Base-by-base conservation (phyloP, 2,888 invertebrate genomes). In the Coenonympha arcania region DNA sequence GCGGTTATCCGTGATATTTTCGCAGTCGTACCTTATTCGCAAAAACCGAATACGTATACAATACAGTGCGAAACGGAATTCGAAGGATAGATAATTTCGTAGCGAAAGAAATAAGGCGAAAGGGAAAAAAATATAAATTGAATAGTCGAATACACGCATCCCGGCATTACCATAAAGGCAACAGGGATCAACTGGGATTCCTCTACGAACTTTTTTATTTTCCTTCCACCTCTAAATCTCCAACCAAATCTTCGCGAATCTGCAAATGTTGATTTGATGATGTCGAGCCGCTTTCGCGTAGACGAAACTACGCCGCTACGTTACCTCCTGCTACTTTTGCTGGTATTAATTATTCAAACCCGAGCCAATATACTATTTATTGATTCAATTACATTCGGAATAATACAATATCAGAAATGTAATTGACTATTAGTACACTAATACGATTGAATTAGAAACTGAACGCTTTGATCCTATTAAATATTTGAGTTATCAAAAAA, bases 211-310 rank as follows among this genome's bases (percentile, higher is more conserved):
- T 86, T 86, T 85, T 86, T 86, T 86, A 86, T 86, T 86, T 85
- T 85, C 84, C 82, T 82, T 81, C 84, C 80, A 85, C 85, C 84
- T 85, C 85, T 86, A 86, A 85, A 86, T 86, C 86, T 85, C 81
- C 73, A 69, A 75, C 76, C 76, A 85, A 85, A 85, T 83, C 84
- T 81, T 75, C 83, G 87, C 78, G 82, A 87, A 87, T 87, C 87
- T 87, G 86, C 85, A 86, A 86, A 87, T 87, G 86, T 81, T 87
- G 86, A 87, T 87, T 87, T 87, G 87, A 87, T 87, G 86, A 87
- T 86, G 77, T 73, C 71, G 67, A 50, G 58, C 54, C 58, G 53
- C 49, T 49, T 36, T 43, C 31, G 51, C 51, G 51, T 55, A 57
- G 50, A 45, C 52, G 42, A 36, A n/a, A 46, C 57, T 56, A 56